Percentiles rank a stretch among this genome's conserved stretches.
phyloP scores from a whole-genome alignment of 2,888 invertebrate genomes.

The Tinea pellionella region DNA sequence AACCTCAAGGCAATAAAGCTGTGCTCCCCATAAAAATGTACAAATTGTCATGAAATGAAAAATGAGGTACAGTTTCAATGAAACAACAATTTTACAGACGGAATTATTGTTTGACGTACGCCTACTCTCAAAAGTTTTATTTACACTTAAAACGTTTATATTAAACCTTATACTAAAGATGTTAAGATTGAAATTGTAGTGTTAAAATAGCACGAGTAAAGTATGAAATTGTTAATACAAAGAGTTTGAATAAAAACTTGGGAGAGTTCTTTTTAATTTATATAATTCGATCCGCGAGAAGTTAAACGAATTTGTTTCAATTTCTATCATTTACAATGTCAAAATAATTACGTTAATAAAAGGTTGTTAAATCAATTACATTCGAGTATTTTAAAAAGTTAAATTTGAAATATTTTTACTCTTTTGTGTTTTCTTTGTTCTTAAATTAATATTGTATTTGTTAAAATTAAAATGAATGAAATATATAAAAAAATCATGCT shows the following conservation, averaged over 20 bases:
- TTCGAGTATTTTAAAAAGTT: too few species aligned
- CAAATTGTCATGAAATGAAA: slow-evolving; percentile 10
- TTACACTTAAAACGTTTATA: not conserved
- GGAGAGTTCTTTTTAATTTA: not conserved
- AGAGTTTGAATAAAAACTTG: not conserved
- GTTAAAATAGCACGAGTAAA: not conserved
- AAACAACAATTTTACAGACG: slow-evolving; percentile 4
- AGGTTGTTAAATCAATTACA: not conserved
- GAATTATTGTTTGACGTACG: slow-evolving; percentile 1
- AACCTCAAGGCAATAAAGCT: slow-evolving; percentile 10
- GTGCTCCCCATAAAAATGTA: slow-evolving; percentile 4
- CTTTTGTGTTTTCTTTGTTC: too few species aligned
- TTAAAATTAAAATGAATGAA: too few species aligned
- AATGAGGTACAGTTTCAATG: slow-evolving; percentile 7
- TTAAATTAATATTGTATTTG: too few species aligned
- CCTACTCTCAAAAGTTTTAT: not conserved
- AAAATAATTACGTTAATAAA: not conserved
- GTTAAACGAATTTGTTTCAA: not conserved
- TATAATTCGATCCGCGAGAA: not conserved
- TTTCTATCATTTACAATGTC: not conserved
- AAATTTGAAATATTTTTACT: too few species aligned
- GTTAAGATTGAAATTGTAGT: not conserved
- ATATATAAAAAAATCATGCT: too few species aligned
- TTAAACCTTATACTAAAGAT: not conserved
- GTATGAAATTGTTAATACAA: not conserved